These are phyloP conservation scores for Ctenopoma kingsleyae DNA, from an alignment of 2,797 vertebrate genomes.

Conservation along the genomic window DNA sequence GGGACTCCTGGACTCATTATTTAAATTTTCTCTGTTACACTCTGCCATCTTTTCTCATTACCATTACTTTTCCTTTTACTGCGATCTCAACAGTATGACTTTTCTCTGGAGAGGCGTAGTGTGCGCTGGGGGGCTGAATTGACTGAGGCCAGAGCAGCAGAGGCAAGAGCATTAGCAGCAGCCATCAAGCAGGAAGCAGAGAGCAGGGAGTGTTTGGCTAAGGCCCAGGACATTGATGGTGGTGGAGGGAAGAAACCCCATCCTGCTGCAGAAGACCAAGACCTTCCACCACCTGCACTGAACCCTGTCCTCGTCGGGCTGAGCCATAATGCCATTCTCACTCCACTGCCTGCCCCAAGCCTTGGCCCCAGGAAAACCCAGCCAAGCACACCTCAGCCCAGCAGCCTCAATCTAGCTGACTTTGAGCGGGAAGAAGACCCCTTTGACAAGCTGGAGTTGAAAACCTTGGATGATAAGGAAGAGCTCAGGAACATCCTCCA, in stretches of 20 bases:
- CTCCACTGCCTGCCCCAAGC: slow-evolving; percentile 91
- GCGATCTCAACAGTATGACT: slow-evolving; percentile 90
- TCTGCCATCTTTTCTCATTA: slow-evolving; percentile 1
- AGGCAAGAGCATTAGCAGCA: slow-evolving; percentile 85
- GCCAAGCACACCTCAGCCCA: slow-evolving; percentile 84
- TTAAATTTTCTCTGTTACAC: slow-evolving; percentile 7
- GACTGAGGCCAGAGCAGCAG: slow-evolving; percentile 88
- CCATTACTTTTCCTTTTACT: slow-evolving; percentile 4
- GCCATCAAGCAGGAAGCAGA: slow-evolving; percentile 81
- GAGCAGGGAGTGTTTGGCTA: slow-evolving; percentile 80
- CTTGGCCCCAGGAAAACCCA: slow-evolving; percentile 85
- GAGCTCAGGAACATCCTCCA: slow-evolving; percentile 95
- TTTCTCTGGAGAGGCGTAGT: slow-evolving; percentile 92
- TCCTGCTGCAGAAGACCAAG: slow-evolving; percentile 76
- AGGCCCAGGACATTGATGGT: slow-evolving; percentile 76
- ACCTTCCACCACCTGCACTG: slow-evolving; percentile 88
- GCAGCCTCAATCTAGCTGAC: slow-evolving; percentile 95
- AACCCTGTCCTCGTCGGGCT: slow-evolving; percentile 94
- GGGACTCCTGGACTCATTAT: background rate
- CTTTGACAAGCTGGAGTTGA: slow-evolving; percentile 97
- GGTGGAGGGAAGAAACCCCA: slow-evolving; percentile 65
- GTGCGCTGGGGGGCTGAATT: slow-evolving; percentile 91
- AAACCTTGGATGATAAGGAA: slow-evolving; percentile 95
- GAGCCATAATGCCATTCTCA: slow-evolving; percentile 94
- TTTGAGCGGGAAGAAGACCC: slow-evolving; percentile 98